phyloP scores from a whole-genome alignment of 1,140 invertebrate genomes.

The Lordiphosa collinella region DNA sequence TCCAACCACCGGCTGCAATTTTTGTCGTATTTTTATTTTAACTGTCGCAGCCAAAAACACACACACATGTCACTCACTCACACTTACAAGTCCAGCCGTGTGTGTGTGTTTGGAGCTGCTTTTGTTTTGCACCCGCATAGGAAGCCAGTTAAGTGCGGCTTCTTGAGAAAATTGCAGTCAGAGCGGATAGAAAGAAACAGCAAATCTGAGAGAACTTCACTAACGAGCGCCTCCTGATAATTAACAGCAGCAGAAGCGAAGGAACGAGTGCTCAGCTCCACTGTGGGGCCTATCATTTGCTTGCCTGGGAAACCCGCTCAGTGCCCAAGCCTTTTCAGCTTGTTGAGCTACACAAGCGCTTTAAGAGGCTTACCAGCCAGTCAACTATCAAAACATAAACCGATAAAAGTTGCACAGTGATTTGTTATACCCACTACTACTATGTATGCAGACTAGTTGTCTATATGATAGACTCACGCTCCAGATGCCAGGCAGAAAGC shows the following conservation, averaged over 20 bases:
- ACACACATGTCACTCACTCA: constrained; percentile 13
- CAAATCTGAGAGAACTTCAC: constrained; percentile 32
- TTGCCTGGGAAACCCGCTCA: constrained; percentile 46
- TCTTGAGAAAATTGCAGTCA: constrained; percentile 76
- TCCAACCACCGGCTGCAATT: constrained; percentile 63
- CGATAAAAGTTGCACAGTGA: constrained; percentile 54
- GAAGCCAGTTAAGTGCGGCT: constrained; percentile 79
- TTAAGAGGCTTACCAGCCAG: constrained; percentile 71
- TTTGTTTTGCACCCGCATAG: constrained; percentile 74
- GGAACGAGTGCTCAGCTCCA: constrained; percentile 42
- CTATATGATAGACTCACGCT: constrained; percentile 64
- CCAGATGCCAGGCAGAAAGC: constrained; percentile 54
- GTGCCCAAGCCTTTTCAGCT: constrained; percentile 62
- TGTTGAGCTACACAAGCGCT: constrained; percentile 61
- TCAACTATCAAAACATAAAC: constrained; percentile 73
- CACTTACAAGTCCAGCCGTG: constrained; percentile 9
- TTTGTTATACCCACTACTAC: constrained; percentile 10
- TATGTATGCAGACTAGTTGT: constrained; percentile 19
- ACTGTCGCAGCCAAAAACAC: constrained; percentile 44
- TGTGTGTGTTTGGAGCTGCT: constrained; percentile 32
- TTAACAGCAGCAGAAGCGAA: constrained; percentile 39
- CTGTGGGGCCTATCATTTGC: constrained; percentile 49
- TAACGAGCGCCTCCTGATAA: constrained; percentile 68
- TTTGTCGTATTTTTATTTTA: constrained; percentile 62
- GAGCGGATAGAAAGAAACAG: constrained; percentile 20